phyloP scores from a whole-genome alignment of 2,888 invertebrate species.

The Drosophila ezoana region DNA sequence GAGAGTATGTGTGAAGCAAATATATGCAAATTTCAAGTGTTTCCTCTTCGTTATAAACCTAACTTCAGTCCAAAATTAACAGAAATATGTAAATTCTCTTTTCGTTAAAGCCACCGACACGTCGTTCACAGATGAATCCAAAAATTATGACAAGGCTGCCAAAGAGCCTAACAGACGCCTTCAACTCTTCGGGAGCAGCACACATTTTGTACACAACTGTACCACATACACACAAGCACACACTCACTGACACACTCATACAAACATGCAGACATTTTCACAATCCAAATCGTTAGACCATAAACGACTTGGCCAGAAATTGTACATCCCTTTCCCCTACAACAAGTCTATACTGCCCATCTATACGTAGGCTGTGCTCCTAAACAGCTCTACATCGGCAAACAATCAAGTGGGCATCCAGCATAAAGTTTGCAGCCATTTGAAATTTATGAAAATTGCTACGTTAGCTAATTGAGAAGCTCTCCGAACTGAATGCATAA shows the following conservation, averaged over 20 bases:
- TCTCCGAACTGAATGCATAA: constrained; percentile 21
- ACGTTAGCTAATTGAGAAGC: constrained; percentile 29
- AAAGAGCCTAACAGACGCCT: constrained; percentile 66
- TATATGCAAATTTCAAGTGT: constrained; percentile 83
- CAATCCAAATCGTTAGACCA: constrained; percentile 60
- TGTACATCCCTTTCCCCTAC: constrained; percentile 19
- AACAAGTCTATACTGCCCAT: background rate
- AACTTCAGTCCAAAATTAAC: constrained; percentile 83
- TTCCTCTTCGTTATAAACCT: constrained; percentile 83
- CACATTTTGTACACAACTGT: constrained; percentile 69
- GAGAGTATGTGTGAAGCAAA: constrained; percentile 54
- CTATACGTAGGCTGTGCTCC: constrained; percentile 19
- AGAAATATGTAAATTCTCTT: constrained; percentile 82
- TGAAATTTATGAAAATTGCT: constrained; percentile 61
- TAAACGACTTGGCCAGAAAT: constrained; percentile 62
- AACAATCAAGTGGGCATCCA: constrained; percentile 33
- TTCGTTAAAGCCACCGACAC: constrained; percentile 67
- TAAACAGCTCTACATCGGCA: background rate
- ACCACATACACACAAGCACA: constrained; percentile 26
- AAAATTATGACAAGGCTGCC: constrained; percentile 63
- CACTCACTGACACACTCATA: constrained; percentile 9
- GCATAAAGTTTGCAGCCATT: constrained; percentile 42
- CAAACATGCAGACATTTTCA: constrained; percentile 22
- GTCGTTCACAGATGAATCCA: constrained; percentile 36
- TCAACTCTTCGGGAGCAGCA: constrained; percentile 31